Conservation (phyloP, 2,113 vertebrate genomes). For the Periophthalmus modestus region DNA sequence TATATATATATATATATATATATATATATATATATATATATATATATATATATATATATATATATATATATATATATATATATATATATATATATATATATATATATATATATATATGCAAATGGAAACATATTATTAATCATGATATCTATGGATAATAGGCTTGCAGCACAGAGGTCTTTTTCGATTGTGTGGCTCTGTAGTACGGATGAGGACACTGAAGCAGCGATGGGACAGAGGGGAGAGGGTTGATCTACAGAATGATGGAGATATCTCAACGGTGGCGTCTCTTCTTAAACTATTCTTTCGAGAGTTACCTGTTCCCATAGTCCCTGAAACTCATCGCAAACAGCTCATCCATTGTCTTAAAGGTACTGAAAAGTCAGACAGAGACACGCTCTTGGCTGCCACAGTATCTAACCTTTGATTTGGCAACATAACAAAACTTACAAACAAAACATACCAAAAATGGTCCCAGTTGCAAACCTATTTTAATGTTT, state of each 20-base stretch:
- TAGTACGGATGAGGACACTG: constrained; percentile 68
- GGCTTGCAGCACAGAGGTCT: constrained; percentile 78
- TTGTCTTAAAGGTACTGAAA: constrained; percentile 72
- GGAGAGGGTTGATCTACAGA: constrained; percentile 71
- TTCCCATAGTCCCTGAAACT: constrained; percentile 75
- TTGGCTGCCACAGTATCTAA: not conserved
- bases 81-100: too few species aligned
- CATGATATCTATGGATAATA: constrained; percentile 30
- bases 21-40: too few species aligned
- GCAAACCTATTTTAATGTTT: too few species aligned
- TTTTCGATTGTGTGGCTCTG: constrained; percentile 79
- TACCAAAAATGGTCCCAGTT: not conserved
- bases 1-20: too few species aligned
- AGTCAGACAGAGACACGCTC: not conserved
- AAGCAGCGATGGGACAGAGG: constrained; percentile 77
- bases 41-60: too few species aligned
- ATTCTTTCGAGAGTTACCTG: constrained; percentile 82
- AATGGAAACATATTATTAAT: too few species aligned
- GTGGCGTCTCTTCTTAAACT: constrained; percentile 83
- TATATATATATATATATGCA: too few species aligned
- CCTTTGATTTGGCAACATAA: not conserved
- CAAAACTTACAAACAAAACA: too few species aligned
- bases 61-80: too few species aligned
- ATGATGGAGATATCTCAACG: constrained; percentile 76
- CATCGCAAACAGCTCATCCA: constrained; percentile 62